Base-by-base conservation (phyloP, 2,888 invertebrate genomes). In the Hirtodrosophila trivittata region DNA sequence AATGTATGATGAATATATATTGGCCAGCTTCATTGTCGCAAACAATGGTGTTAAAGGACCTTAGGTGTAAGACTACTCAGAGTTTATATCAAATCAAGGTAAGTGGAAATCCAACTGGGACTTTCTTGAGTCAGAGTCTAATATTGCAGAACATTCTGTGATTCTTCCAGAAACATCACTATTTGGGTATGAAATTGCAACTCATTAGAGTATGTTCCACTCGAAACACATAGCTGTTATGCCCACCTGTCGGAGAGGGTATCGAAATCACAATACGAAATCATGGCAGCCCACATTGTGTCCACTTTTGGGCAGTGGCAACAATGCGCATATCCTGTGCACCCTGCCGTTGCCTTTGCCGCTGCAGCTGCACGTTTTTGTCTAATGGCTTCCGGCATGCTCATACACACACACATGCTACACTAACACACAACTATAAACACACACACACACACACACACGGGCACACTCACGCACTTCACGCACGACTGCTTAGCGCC, bases 361-460 rank as follows among this genome's bases (percentile, higher is more conserved):
- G 59, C 55, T 76, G 70, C 69, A 75, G 55, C 77, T 80, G 80
- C 77, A 74, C 77, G 77, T 80, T 80, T 83, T 82, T 80, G 77
- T 84, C 82, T 83, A 86, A 86, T 86, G 81, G 86, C 65, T 83
- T 82, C 86, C 82, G 86, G 84, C 77, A 50, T 50, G 50, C 74
- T 58, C 64, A 46, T 45, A 33, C 14, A 39, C 35, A 35, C 28
- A 28, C 28, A 45, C 32, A 35, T 52, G n/a, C 39, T n/a, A 21
- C 37, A 37, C 28, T 18, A 41, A 26, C 8, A 25, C 42, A 13
- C 26, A 49, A 12, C 42, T 41, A 46, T 9, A 25, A 39, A 42
- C 45, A 14, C 43, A 21, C 59, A n/a, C 37, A 14, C 28, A 21
- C 41, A 32, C 13, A 46, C 38, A 32, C 28, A 13, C 39, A 7